Base-by-base conservation (phyloP, 2,113 vertebrate species). In the Paraplagusia blochii region DNA sequence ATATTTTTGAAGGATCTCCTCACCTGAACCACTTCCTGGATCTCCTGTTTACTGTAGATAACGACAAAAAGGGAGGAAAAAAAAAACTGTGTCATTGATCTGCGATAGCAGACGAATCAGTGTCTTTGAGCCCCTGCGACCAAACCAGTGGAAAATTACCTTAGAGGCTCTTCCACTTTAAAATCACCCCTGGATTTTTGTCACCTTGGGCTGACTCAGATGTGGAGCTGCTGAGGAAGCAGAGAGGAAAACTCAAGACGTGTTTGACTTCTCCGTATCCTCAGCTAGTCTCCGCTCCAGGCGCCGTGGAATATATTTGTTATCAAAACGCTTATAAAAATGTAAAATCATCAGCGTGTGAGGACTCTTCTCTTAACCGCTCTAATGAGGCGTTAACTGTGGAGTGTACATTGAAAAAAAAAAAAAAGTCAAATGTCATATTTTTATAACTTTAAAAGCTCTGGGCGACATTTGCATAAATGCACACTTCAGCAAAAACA, bases 171-270 rank as follows among this genome's bases (percentile, higher is more conserved):
- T 68, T 40, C 46, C 44, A n/a, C 77, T 67, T 65, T 73, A 82
- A 80, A 84, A 85, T 87, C 78, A 83, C 80, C 81, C 70, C 75
- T 69, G 74, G 82, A 80, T 77, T 76, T n/a, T 52, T 66, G 72
- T 81, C 82, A 83, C 74, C 74, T 82, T 80, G 66, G 66, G 77
- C 82, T 88, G 80, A 85, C 76, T 86, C 83, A 84, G 84, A 85
- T 74, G 72, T 66, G 53, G 72, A 81, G 79, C 81, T 86, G 85
- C 80, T 85, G 85, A 88, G 76, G 45, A 83, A 65, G 78, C 81
- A 85, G 66, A 69, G 71, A 29, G 56, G 75, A 44, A 47, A 77
- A 68, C 72, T 77, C 63, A 66, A 75, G 75, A 72, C 51, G 52
- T 10, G 40, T 63, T 70, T 81, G 29, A 48, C 44, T 73, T 5